Conservation (phyloP, 2,797 vertebrate genomes). For the Fringilla coelebs region DNA sequence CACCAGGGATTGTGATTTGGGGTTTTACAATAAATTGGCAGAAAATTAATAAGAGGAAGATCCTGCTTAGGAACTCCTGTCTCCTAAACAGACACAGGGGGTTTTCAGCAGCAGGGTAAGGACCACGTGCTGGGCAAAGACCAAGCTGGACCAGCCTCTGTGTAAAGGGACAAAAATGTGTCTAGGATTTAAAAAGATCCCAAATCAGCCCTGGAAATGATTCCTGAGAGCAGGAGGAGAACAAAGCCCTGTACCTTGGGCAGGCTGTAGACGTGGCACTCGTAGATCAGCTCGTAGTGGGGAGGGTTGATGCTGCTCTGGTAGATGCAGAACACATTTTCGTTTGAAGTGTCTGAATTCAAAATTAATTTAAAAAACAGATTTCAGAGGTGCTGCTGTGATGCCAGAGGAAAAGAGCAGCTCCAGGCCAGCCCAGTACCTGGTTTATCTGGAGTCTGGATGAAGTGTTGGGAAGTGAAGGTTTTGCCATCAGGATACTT, state of each 20-base stretch:
- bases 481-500: slow-evolving; percentile 97
- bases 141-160: not conserved
- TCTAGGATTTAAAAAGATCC: accelerated
- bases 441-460: slow-evolving; percentile 93
- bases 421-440: slow-evolving; percentile 63
- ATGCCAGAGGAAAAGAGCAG: not conserved
- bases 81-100: not conserved
- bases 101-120: not conserved
- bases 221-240: not conserved
- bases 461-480: slow-evolving; percentile 94
- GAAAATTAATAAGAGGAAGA: not conserved
- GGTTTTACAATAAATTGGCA: not conserved
- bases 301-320: slow-evolving; percentile 92
- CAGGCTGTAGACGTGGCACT: slow-evolving; percentile 90
- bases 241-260: slow-evolving; percentile 81
- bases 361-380: not conserved
- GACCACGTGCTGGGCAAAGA: accelerated
- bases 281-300: slow-evolving; percentile 95
- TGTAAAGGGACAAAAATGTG: not conserved
- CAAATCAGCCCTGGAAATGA: accelerated
- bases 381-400: accelerated
- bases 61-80: not conserved
- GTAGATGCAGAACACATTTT: slow-evolving; percentile 93
- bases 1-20: not conserved
- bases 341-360: slow-evolving; percentile 86